phyloP scores from a whole-genome alignment of 2,888 invertebrate genomes.

The Cactoblastis cactorum region DNA sequence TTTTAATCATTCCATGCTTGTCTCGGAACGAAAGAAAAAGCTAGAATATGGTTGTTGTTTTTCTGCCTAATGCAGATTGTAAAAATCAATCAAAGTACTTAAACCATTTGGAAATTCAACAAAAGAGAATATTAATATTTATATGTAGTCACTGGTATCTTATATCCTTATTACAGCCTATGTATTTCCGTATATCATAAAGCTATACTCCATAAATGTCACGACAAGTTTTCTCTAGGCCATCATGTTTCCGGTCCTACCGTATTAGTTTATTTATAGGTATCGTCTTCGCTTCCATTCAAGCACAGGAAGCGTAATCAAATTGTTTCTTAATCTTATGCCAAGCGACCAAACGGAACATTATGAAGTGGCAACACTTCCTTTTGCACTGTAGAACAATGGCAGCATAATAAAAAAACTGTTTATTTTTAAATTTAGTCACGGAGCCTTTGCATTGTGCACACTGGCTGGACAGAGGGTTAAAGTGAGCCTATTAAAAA shows the following conservation, averaged over 20 bases:
- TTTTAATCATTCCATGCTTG: too few relatives aligned
- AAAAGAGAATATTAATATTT: background rate
- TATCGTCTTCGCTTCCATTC: constrained; percentile 28
- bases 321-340: constrained; percentile 62
- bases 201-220: constrained; percentile 22
- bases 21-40: too few relatives aligned
- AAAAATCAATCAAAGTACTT: too few relatives aligned
- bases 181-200: constrained; percentile 18
- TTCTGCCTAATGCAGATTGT: too few relatives aligned
- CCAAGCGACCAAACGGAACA: constrained; percentile 50
- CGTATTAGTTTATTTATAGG: constrained; percentile 61
- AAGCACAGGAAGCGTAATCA: constrained; percentile 57
- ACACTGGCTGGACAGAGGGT: background rate
- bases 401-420: constrained; percentile 14
- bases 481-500: constrained; percentile 5
- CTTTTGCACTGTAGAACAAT: constrained; percentile 33
- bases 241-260: constrained; percentile 50
- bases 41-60: too few relatives aligned
- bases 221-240: constrained; percentile 45
- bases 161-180: constrained; percentile 17
- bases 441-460: constrained; percentile 3
- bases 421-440: constrained; percentile 9
- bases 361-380: constrained; percentile 52
- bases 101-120: background rate
- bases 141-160: background rate